Evolutionary conservation across 1,140 invertebrate genomes (phyloP).

Genomic region (Leptopilina clavipes): DNA sequence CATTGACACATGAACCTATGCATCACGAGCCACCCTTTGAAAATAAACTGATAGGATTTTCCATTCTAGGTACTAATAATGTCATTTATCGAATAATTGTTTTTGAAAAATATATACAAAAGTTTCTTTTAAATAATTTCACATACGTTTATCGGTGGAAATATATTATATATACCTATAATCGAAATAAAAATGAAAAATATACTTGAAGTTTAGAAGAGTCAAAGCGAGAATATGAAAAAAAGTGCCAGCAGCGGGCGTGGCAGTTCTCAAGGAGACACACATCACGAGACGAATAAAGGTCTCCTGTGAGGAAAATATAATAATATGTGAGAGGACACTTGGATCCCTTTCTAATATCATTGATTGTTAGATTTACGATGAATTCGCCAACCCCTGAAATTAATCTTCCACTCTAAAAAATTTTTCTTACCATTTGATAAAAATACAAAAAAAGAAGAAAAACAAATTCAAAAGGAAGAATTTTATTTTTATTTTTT

Average conservation of each 20-base stretch:
- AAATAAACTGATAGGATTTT: constrained; percentile 2
- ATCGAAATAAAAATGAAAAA: no score
- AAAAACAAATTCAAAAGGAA: no score
- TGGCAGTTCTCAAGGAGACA: constrained; percentile 31
- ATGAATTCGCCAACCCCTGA: constrained; percentile 41
- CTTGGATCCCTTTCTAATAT: constrained; percentile 42
- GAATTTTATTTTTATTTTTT: constrained; percentile 15
- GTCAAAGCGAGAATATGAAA: background rate
- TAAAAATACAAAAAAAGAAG: constrained; percentile 46
- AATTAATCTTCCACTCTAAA: constrained; percentile 28
- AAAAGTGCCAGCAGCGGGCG: constrained; percentile 12
- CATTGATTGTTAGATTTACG: constrained; percentile 56
- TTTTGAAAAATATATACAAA: no score
- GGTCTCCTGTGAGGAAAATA: constrained; percentile 31
- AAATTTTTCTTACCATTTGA: constrained; percentile 15
- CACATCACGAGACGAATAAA: constrained; percentile 13
- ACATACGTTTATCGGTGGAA: no score
- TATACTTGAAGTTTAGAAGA: background rate
- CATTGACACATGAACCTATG: constrained; percentile 46
- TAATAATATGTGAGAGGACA: constrained; percentile 23
- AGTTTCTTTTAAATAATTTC: no score
- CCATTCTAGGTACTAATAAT: background rate
- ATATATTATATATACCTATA: no score
- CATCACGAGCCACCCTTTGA: constrained; percentile 51
- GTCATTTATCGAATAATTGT: no score